Conservation (phyloP, 1,140 invertebrate genomes). For the Ylistrum balloti region DNA sequence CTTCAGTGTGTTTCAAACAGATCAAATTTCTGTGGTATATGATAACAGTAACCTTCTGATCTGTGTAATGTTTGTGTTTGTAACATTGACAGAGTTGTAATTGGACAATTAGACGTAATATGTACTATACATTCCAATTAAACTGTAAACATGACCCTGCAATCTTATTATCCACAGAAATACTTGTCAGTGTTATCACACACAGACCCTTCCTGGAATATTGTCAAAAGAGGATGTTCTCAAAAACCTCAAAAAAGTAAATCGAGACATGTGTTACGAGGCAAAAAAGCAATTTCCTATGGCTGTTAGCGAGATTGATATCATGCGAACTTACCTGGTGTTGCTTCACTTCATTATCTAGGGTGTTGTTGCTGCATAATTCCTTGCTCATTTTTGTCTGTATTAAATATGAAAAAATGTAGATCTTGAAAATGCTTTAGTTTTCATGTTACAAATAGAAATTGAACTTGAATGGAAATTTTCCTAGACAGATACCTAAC, state of each 20-base stretch:
- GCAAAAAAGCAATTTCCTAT: constrained; percentile 29
- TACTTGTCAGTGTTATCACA: background rate
- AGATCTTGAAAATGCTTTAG: no score
- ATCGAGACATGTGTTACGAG: constrained; percentile 31
- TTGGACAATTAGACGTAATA: constrained; percentile 5
- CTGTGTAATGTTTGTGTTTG: background rate
- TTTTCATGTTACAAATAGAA: no score
- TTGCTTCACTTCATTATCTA: background rate
- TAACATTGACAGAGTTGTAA: background rate
- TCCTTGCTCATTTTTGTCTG: no score
- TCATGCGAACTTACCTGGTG: background rate
- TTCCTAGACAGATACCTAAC: no score
- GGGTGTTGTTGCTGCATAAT: no score
- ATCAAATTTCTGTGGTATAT: background rate
- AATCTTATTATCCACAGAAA: background rate
- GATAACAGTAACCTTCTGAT: background rate
- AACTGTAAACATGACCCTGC: background rate
- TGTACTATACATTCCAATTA: background rate
- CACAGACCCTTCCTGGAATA: background rate
- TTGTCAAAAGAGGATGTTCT: constrained; percentile 34
- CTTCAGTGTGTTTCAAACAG: background rate
- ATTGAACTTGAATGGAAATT: no score
- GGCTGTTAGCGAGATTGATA: background rate
- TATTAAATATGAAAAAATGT: no score
- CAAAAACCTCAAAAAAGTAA: constrained; percentile 27